phyloP scores from a whole-genome alignment of 2,113 vertebrate species.

The Salvelinus alpinus region DNA sequence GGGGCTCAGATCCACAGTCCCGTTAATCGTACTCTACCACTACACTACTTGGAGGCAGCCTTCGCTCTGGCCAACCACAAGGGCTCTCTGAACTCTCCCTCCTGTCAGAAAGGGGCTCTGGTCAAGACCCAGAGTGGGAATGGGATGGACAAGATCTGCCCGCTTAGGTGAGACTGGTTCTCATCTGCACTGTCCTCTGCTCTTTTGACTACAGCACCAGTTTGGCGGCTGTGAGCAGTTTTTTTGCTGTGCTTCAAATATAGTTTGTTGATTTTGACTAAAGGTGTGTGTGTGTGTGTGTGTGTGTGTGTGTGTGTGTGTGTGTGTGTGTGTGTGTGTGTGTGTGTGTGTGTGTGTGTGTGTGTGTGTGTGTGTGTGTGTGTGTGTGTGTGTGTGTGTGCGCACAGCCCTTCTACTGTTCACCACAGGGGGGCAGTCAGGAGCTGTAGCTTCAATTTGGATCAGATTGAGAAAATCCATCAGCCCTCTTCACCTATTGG shows the following conservation, averaged over 20 bases:
- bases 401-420: conserved; percentile 72
- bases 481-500: conserved; percentile 75
- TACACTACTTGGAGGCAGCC: conserved; percentile 85
- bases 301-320: too few relatives aligned
- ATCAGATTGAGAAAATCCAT: conserved; percentile 60
- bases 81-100: conserved; percentile 62
- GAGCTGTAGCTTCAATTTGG: conserved; percentile 76
- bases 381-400: background rate
- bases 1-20: conserved; percentile 83
- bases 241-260: background rate
- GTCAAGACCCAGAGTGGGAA: conserved; percentile 76
- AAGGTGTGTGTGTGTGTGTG: too few relatives aligned
- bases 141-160: conserved; percentile 71
- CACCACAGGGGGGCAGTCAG: conserved; percentile 78
- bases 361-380: background rate
- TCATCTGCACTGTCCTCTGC: background rate
- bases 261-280: background rate
- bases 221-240: background rate
- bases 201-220: background rate
- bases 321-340: too few relatives aligned
- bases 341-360: background rate
- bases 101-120: conserved; percentile 68
- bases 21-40: conserved; percentile 87
- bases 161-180: conserved; percentile 73
- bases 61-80: conserved; percentile 74